These are phyloP conservation scores for Rhynchonema sp. DNA, from an alignment of 2,888 invertebrate species.

Conservation along the genomic window DNA sequence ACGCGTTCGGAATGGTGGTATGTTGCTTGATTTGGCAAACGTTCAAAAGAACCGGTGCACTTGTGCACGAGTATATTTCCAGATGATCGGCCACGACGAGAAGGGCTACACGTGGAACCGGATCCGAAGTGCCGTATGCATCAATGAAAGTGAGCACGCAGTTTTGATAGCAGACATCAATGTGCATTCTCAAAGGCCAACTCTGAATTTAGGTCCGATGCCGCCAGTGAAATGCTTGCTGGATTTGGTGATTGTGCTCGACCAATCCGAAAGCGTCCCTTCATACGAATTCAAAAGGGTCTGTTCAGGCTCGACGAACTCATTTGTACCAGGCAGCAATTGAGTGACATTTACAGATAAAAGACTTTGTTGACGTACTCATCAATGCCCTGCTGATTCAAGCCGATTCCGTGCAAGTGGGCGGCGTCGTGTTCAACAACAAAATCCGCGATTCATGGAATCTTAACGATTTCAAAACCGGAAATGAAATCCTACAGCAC, in stretches of 20 bases:
- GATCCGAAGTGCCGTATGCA: neutral
- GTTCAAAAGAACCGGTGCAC: neutral
- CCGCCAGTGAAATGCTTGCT: neutral
- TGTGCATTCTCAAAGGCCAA: no score
- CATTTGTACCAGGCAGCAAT: no score
- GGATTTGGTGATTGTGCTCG: neutral
- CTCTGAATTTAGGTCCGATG: neutral
- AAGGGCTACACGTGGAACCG: neutral
- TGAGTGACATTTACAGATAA: no score
- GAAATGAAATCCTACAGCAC: neutral
- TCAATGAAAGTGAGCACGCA: neutral
- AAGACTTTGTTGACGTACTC: neutral
- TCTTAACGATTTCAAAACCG: neutral
- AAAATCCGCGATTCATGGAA: neutral
- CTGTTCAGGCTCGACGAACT: no score
- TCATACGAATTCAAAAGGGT: neutral
- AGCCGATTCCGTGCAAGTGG: neutral
- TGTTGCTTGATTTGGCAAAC: neutral
- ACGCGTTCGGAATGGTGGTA: neutral
- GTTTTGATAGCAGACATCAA: no score
- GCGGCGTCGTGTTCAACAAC: neutral
- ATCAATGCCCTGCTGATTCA: neutral
- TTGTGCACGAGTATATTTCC: neutral
- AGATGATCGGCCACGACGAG: neutral
- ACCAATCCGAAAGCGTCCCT: neutral